Base-by-base conservation (phyloP, 2,888 invertebrate genomes). In the Drosophila borealis region DNA sequence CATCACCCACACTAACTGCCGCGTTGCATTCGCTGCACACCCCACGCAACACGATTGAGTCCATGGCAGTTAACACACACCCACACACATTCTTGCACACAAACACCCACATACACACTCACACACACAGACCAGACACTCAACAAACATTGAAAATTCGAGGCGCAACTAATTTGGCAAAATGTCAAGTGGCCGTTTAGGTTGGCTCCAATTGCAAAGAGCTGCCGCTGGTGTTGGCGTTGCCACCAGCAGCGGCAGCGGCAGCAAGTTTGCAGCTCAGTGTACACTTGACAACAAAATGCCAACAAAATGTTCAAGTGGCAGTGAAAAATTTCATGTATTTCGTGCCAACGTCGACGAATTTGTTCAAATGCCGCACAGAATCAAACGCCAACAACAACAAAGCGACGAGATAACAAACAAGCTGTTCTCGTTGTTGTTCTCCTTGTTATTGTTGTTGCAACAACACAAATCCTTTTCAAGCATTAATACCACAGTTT, bases 91-190 rank as follows among this genome's bases (percentile, higher is more conserved):
- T 13, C 46, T 9, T 33, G 34, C 34, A 21, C 25, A 21, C 42
- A 39, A 29, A 33, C 41, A 33, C 45, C 44, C 60, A 55, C 25
- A 25, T 46, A n/a, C 36, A 48, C 25, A 17, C 25, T n/a, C 48
- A 29, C 36, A 33, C 41, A 36, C 45, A 50, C 60, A 55, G 46
- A 56, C 51, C 46, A 45, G 33, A 64, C 51, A 56, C 55, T 66
- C 53, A 14, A 29, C 48, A 61, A 50, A 61, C 65, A 64, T 54
- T 66, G 87, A 70, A 82, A 86, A 76, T 78, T 29, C 67, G 79
- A 83, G 74, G 81, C 81, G 85, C 72, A 81, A 84, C 83, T 83
- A 83, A 83, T 83, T 87, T 84, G 87, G 63, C 72, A 73, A 77
- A 84, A 84, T 84, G 84, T 87, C 81, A 84, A 87, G 84, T 87